Percentiles rank a stretch among this genome's conserved stretches.
Conservation (phyloP, 2,113 vertebrate species). For the Myiozetetes cayanensis region DNA sequence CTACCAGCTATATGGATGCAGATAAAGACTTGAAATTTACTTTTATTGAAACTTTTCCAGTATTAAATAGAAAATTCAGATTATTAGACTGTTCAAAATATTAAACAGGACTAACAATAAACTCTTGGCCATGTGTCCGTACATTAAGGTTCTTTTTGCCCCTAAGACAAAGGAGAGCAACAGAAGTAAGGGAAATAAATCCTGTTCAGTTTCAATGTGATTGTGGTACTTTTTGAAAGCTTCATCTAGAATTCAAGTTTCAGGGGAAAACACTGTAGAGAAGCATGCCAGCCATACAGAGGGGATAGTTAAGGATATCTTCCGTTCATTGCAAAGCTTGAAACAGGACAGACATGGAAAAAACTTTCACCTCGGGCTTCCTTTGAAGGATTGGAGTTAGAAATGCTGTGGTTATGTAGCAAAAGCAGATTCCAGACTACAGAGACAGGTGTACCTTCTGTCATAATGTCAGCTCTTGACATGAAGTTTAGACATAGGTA, state of each 20-base stretch:
- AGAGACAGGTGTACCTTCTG: background rate
- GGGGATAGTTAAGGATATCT: background rate
- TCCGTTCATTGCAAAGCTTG: background rate
- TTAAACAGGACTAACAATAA: background rate
- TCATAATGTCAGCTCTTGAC: background rate
- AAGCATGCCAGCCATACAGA: background rate
- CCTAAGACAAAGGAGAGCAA: fast-evolving
- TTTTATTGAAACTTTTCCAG: background rate
- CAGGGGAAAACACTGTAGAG: background rate
- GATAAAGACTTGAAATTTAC: background rate
- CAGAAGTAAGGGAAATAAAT: background rate
- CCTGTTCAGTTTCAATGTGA: background rate
- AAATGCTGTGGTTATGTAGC: fast-evolving
- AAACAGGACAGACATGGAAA: background rate
- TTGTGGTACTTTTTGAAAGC: background rate
- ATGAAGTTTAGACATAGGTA: background rate
- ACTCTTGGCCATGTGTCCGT: background rate
- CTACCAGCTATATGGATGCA: background rate
- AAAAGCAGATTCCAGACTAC: background rate
- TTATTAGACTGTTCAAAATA: background rate
- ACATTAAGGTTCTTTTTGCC: background rate
- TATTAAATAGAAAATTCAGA: background rate
- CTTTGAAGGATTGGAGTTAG: background rate
- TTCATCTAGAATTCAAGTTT: background rate
- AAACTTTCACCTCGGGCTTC: background rate